Conservation (phyloP, 2,797 vertebrate genomes). For the Synanceia verrucosa region DNA sequence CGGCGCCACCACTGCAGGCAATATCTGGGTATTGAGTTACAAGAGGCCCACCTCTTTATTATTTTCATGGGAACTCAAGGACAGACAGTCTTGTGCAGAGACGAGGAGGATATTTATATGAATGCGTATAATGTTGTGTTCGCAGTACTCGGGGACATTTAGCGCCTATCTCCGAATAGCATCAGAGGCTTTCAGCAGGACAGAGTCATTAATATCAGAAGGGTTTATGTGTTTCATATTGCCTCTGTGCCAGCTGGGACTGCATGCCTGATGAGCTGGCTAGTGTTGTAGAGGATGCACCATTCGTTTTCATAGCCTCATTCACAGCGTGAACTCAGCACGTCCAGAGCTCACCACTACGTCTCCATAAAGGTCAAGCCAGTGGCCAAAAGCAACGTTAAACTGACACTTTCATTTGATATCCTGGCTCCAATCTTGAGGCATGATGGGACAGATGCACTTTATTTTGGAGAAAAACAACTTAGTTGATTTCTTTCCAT, state of each 20-base stretch:
- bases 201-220: constrained; percentile 77
- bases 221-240: constrained; percentile 80
- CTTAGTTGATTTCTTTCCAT: constrained; percentile 7
- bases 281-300: constrained; percentile 43
- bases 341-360: constrained; percentile 50
- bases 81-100: constrained; percentile 55
- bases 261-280: constrained; percentile 66
- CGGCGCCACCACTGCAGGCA: constrained; percentile 75
- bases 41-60: constrained; percentile 76
- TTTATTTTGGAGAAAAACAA: not conserved
- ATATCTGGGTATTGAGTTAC: constrained; percentile 80
- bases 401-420: constrained; percentile 11
- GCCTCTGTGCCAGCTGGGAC: constrained; percentile 73
- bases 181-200: constrained; percentile 73
- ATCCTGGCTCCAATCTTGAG: not conserved
- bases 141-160: constrained; percentile 73
- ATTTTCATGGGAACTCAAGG: constrained; percentile 85
- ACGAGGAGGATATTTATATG: constrained; percentile 75
- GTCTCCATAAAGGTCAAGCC: constrained; percentile 47
- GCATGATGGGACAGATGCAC: not conserved
- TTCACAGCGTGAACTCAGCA: constrained; percentile 38
- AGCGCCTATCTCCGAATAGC: constrained; percentile 77
- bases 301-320: constrained; percentile 43
- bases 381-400: constrained; percentile 14
- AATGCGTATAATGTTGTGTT: constrained; percentile 77